Evolutionary conservation across 2,113 vertebrate genomes (phyloP).

Genomic region (Tretioscincus oriximinensis): DNA sequence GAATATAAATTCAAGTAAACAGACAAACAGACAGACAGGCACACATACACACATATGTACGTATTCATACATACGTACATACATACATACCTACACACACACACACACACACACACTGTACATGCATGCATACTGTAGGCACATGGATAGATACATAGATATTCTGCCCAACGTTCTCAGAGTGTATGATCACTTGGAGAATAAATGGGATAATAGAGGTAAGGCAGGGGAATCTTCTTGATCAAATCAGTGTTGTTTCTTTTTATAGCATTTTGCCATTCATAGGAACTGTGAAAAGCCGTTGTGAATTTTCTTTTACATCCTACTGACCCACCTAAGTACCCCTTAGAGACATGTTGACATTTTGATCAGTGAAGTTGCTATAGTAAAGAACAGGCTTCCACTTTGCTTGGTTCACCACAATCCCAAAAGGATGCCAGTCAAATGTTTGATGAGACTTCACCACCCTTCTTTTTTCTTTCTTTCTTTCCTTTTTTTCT

Average conservation of each 20-base stretch:
- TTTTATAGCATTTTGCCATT: conserved; percentile 24
- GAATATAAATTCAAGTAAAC: too few species aligned
- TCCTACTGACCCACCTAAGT: background rate
- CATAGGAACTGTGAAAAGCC: background rate
- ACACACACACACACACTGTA: too few species aligned
- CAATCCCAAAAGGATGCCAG: conserved; percentile 32
- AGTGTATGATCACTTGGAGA: background rate
- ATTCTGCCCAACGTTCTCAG: background rate
- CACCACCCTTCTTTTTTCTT: conserved; percentile 1
- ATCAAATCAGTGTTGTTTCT: conserved; percentile 22
- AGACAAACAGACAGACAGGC: too few species aligned
- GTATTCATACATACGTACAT: too few species aligned
- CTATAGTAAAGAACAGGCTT: conserved; percentile 58
- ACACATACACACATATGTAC: too few species aligned
- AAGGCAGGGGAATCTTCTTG: background rate
- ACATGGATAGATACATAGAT: too few species aligned
- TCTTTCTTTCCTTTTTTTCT: too few species aligned
- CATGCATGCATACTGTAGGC: background rate
- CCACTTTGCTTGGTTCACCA: background rate
- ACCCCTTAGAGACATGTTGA: conserved; percentile 48
- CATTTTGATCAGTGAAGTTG: conserved; percentile 58
- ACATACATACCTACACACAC: too few species aligned
- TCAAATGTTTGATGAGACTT: conserved; percentile 33
- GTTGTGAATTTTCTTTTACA: conserved; percentile 33
- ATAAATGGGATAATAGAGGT: background rate